These are phyloP conservation scores for Helobdella robusta DNA, from an alignment of 2,888 invertebrate species.

Conservation along the genomic window DNA sequence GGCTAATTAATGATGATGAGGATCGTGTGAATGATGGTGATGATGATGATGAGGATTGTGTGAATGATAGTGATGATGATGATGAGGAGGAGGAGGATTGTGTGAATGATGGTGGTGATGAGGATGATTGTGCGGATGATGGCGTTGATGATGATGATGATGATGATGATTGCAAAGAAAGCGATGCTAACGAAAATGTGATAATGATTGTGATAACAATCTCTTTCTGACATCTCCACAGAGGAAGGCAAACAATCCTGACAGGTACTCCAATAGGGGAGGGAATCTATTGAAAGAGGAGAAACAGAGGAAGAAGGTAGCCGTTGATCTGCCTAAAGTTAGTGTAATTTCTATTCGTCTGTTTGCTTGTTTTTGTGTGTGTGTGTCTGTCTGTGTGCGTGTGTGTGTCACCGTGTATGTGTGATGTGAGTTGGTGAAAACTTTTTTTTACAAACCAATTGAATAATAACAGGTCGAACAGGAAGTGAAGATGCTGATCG, in stretches of 20 bases:
- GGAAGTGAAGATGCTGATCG: conserved; percentile 40
- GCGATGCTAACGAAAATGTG: not conserved
- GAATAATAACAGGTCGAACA: conserved; percentile 41
- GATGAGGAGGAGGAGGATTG: too few species aligned
- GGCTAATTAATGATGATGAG: not conserved
- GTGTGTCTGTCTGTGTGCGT: not conserved
- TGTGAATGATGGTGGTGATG: too few species aligned
- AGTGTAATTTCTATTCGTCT: not conserved
- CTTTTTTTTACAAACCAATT: not conserved
- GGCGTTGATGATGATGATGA: too few species aligned
- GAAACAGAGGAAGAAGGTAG: conserved; percentile 69
- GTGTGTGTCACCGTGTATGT: not conserved
- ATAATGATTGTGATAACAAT: not conserved
- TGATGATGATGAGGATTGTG: not conserved
- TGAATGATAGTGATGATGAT: not conserved
- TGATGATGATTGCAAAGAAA: too few species aligned
- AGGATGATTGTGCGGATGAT: too few species aligned
- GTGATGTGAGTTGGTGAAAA: not conserved
- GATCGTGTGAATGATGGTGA: not conserved
- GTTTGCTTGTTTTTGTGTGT: not conserved
- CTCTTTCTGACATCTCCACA: conserved; percentile 31
- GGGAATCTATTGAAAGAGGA: conserved; percentile 76
- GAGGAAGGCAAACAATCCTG: conserved; percentile 62
- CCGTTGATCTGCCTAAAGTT: conserved; percentile 52
- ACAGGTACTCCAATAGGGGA: conserved; percentile 72